phyloP scores from a whole-genome alignment of 2,888 invertebrate genomes.

The Himalopsyche japonica region DNA sequence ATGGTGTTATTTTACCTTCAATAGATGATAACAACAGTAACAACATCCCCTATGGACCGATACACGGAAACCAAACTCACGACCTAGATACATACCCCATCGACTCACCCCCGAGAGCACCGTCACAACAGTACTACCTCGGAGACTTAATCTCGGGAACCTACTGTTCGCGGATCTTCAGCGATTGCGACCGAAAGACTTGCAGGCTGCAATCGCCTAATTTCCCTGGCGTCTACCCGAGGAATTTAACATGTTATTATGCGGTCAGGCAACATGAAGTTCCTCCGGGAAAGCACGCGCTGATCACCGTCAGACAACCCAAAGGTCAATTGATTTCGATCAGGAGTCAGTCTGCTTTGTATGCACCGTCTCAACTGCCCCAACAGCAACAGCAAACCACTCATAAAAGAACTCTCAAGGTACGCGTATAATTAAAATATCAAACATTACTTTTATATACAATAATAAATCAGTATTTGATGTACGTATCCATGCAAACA shows the following conservation, averaged over 20 bases:
- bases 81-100: not conserved
- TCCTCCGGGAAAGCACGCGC: slow-evolving; percentile 83
- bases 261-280: slow-evolving; percentile 85
- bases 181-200: slow-evolving; percentile 87
- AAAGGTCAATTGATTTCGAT: slow-evolving; percentile 85
- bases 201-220: slow-evolving; percentile 91
- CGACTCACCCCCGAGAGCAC: slow-evolving; percentile 43
- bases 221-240: slow-evolving; percentile 90
- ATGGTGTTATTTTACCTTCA: slow-evolving; percentile 3
- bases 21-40: slow-evolving; percentile 12
- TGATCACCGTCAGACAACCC: slow-evolving; percentile 82
- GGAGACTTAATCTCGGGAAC: slow-evolving; percentile 90
- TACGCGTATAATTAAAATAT: not conserved
- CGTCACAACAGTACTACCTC: slow-evolving; percentile 68
- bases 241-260: slow-evolving; percentile 93
- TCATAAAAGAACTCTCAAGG: slow-evolving; percentile 51
- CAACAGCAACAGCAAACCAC: slow-evolving; percentile 56
- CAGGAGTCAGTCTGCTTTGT: slow-evolving; percentile 73
- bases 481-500: too few species aligned
- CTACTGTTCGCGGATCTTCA: slow-evolving; percentile 90
- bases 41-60: slow-evolving; percentile 23
- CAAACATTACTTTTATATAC: not conserved
- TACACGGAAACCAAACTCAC: slow-evolving; percentile 9
- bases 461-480: too few species aligned
- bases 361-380: slow-evolving; percentile 59